Evolutionary conservation across 2,797 vertebrate genomes (phyloP), one percentile per base, ranked within the genome.

Genomic region (Etheostoma perlongum): DNA sequence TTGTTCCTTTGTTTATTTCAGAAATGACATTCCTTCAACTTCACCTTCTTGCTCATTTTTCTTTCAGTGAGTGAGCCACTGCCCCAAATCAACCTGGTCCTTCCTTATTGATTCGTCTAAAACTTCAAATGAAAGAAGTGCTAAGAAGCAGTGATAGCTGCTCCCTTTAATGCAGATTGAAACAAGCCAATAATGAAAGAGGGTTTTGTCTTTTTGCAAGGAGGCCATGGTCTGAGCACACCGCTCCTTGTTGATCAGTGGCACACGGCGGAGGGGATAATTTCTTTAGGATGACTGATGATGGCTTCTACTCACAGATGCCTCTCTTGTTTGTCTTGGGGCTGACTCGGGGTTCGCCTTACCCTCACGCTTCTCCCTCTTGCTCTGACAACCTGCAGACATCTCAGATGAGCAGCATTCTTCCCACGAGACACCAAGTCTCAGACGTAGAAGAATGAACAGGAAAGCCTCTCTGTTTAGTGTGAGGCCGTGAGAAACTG

Each of bases 351-450:
- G 93, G 94, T 95, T 95, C 86, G 93, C 94, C 93, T 94, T 91
- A 91, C 93, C 94, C 95, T 72, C 92, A 90, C 40, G 71, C 46
- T 52, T 75, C 77, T 81, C 70, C 47, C 67, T 78, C 75, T 53
- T 91, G 94, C 94, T 96, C 95, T 98, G 97, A 97, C 97, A 97
- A 97, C 96, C 96, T 97, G 96, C 95, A 96, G 96, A 98, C 96
- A 97, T 95, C 94, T 96, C 94, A 96, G 96, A 97, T 94, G 95
- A 96, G 96, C 91, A 91, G 94, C 95, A 96, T 97, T 97, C 96
- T 97, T 96, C 95, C 93, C 94, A 91, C 95, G 96, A 97, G 96
- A 97, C 96, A 95, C 94, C 81, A 14, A 84, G 85, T 89, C 88
- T 85, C 87, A 69, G 79, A 67, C 77, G 36, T 58, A 64, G 76